Percentiles rank a stretch among this genome's conserved stretches.
Conservation (phyloP, 2,797 vertebrate species). For the Fistularia commersonii region DNA sequence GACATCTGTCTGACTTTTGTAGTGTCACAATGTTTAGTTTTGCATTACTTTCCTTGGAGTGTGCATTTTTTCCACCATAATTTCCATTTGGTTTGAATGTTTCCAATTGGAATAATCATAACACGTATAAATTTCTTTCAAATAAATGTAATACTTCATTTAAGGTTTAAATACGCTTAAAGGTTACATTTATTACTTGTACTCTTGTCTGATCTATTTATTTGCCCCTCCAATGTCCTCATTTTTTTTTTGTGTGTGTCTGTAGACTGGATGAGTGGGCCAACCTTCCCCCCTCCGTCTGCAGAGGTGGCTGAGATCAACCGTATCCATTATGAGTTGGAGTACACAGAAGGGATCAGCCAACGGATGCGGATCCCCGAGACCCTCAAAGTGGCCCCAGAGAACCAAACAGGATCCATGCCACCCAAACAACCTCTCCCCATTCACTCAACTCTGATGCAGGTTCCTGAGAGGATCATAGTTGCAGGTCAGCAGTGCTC, state of each 20-base stretch:
- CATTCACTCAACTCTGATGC: constrained; percentile 84
- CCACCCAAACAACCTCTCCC: constrained; percentile 68
- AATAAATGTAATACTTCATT: no score
- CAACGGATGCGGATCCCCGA: constrained; percentile 96
- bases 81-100: no score
- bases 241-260: constrained; percentile 3
- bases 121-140: no score
- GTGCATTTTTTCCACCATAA: no score
- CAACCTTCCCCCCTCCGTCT: constrained; percentile 78
- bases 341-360: constrained; percentile 95
- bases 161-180: no score
- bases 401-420: constrained; percentile 64
- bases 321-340: constrained; percentile 92
- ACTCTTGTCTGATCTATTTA: background rate
- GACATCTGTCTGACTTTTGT: no score
- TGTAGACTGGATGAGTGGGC: constrained; percentile 80
- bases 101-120: no score
- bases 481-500: constrained; percentile 79
- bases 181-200: no score
- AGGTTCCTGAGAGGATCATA: constrained; percentile 93
- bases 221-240: background rate
- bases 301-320: constrained; percentile 90
- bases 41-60: no score
- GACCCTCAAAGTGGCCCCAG: constrained; percentile 86
- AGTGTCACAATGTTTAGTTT: no score